phyloP scores from a whole-genome alignment of 2,888 invertebrate genomes.

The Phytoseiulus persimilis region DNA sequence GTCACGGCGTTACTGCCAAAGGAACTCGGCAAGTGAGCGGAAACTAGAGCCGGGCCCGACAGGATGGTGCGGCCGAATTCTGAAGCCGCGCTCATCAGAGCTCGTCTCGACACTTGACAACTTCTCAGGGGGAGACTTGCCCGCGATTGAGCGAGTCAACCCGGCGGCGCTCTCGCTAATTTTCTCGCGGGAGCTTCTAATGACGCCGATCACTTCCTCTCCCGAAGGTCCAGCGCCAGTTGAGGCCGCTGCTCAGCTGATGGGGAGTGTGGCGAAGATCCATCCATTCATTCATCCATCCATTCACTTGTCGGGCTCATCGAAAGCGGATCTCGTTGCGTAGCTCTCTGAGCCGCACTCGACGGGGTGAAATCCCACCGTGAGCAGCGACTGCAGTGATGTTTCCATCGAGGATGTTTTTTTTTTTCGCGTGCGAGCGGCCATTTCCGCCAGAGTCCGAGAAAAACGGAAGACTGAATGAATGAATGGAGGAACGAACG shows the following conservation, averaged over 20 bases:
- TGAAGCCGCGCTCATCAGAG: background rate
- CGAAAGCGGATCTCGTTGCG: background rate
- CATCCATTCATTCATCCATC: background rate
- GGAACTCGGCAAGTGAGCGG: background rate
- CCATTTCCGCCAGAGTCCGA: background rate
- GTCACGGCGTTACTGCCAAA: background rate
- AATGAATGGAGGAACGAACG: background rate
- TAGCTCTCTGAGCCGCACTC: background rate
- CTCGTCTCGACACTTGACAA: background rate
- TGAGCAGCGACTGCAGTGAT: background rate
- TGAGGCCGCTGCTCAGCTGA: background rate
- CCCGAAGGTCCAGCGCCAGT: background rate
- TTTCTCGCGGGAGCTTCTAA: background rate
- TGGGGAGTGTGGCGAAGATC: background rate
- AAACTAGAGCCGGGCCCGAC: background rate
- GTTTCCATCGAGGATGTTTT: background rate
- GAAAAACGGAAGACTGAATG: background rate
- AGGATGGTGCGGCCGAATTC: background rate
- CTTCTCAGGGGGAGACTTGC: background rate
- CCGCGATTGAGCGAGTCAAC: background rate
- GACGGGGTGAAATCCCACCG: background rate
- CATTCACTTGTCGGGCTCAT: too few species aligned
- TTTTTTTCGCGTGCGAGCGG: background rate
- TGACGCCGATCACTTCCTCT: background rate
- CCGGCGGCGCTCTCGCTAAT: background rate